phyloP scores from a whole-genome alignment of 2,888 invertebrate genomes.

The Exephanes ischioxanthus region DNA sequence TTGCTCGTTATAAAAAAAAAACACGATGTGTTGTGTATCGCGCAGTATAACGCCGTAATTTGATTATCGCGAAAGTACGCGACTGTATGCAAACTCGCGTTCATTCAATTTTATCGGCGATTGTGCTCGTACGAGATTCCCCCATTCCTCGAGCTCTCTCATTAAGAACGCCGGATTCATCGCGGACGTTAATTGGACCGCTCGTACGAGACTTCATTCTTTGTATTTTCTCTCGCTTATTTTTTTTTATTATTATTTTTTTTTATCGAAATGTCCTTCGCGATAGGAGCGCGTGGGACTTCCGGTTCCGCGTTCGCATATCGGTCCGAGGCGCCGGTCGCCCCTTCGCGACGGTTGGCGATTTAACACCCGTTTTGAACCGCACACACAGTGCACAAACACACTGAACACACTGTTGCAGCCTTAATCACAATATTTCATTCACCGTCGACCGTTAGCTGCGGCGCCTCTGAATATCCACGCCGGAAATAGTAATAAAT shows the following conservation, averaged over 20 bases:
- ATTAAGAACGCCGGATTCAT: constrained; percentile 55
- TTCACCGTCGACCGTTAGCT: constrained; percentile 18
- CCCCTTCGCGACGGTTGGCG: neutral
- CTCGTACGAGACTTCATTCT: constrained; percentile 30
- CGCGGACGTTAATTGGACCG: constrained; percentile 52
- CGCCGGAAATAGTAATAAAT: constrained; percentile 44
- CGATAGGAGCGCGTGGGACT: constrained; percentile 70
- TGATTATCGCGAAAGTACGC: constrained; percentile 31
- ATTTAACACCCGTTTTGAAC: neutral
- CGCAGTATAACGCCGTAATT: constrained; percentile 14
- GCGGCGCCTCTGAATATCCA: constrained; percentile 23
- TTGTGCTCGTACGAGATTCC: constrained; percentile 38
- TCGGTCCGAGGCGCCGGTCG: constrained; percentile 52
- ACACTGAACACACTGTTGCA: constrained; percentile 3
- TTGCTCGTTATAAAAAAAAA: neutral
- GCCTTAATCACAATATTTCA: constrained; percentile 19
- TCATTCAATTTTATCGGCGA: constrained; percentile 52
- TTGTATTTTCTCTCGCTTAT: constrained; percentile 66
- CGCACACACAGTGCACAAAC: neutral
- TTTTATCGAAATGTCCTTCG: constrained; percentile 72
- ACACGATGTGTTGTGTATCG: neutral
- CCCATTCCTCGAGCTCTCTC: constrained; percentile 48
- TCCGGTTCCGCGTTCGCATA: constrained; percentile 74
- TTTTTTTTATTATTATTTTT: constrained; percentile 60
- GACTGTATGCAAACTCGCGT: constrained; percentile 19